Evolutionary conservation across 2,888 invertebrate genomes (phyloP), one percentile per base, ranked within the genome.

Genomic region (Tetragonula carbonaria): DNA sequence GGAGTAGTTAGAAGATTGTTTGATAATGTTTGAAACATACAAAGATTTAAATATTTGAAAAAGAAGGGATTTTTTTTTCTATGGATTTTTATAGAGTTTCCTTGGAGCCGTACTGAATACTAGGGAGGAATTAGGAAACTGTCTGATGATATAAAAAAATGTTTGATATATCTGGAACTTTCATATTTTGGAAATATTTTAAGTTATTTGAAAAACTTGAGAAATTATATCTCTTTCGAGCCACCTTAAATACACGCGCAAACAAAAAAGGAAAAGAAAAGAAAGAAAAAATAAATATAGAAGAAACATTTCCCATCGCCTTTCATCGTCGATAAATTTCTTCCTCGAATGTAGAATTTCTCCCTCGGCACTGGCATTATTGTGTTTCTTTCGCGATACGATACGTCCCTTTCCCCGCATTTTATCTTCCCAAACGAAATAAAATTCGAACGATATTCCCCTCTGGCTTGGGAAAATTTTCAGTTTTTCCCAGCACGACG

Each of bases 371-470:
- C 23, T 8, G 68, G 62, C 53, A 74, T 86, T 75, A 76, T 86
- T 82, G 77, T 82, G 77, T 78, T 83, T 38, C 66, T 74, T 72
- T 86, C 78, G 59, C 65, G 66, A 23, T 68, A 66, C 66, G 45
- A 66, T 68, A 45, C 23, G 23, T 73, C 38, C 45, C 53, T 0
- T 6, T 33, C 16, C 38, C 55, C 59, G 57, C 77, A 79, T 78
- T 77, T 62, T 28, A 62, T 62, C 62, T 62, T 72, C 16, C 57
- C 50, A 70, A 71, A 78, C 57, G 70, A 66, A 78, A 73, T 66
- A 80, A 78, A 86, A 75, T 86, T 82, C 65, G 63, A 65, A 75
- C 78, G 76, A 75, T 79, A 53, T 72, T 80, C 38, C 23, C 45
- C 63, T 16, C 55, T 57, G 66, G 23, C 14, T 23, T 38, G 78